Evolutionary conservation across 1,140 invertebrate species (phyloP), one percentile per base, ranked within the genome.

Genomic region (Cecropterus lyciades): DNA sequence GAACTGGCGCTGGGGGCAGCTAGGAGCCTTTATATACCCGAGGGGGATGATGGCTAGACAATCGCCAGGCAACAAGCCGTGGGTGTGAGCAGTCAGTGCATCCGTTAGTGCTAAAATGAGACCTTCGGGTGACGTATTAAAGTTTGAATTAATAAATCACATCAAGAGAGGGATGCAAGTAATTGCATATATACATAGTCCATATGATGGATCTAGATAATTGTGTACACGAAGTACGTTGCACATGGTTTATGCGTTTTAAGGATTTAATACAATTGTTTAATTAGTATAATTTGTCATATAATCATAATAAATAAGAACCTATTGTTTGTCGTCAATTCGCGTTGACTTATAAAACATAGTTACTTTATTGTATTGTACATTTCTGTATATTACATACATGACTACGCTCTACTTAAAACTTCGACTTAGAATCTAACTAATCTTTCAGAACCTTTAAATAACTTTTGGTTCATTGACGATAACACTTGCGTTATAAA

Each of bases 171-270:
- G 30, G 52, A 55, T 55, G 52, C 30, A 55, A 55, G 27, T 55
- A 40, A 55, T 40, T 49, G 48, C 48, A 55, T 55, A 55, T 27
- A 52, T 13, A 7, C n/a, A n/a, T n/a, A n/a, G 52, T 55, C 40
- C 14, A 17, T 16, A 40, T 40, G 14, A 55, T 55, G 33, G 16
- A 33, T 30, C 30, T 55, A 55, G 14, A 17, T 15, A 37, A 55
- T 40, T 55, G 30, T 55, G 52, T 33, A 33, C 16, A 20, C 13
- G 9, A 8, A 0, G 5, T 49, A 49, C 15, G 20, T 10, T 49
- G 20, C n/a, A 49, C 27, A 49, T 49, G 48, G 0, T 49, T 27
- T 49, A 13, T 27, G 7, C 9, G 30, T 33, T 33, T 33, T 7
- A 9, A 10, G 30, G 15, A 20, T 46, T 46, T 17, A 6, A 45